Conservation (phyloP, 30 jellyfish, hydroid and myxozoan species). For the Turritopsis dohrnii region DNA sequence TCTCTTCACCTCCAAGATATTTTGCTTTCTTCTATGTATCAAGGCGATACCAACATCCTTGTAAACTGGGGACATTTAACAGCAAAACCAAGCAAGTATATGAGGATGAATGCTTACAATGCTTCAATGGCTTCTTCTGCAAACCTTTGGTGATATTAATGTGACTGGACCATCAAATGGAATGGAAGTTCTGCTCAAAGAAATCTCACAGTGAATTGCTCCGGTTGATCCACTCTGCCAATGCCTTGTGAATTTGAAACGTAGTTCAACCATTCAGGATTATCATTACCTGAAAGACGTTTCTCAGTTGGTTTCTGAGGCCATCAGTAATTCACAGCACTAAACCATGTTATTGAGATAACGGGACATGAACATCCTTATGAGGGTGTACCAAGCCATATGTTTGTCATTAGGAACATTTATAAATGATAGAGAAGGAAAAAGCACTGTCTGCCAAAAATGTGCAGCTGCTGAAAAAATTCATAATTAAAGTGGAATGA, state of each 20-base stretch:
- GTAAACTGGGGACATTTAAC: constrained; percentile 87
- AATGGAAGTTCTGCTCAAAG: constrained; percentile 67
- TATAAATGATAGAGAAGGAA: constrained; percentile 62
- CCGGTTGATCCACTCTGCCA: constrained; percentile 71
- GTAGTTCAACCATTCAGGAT: constrained; percentile 64
- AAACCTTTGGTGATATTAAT: constrained; percentile 60
- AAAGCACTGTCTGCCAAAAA: constrained; percentile 51
- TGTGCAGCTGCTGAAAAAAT: constrained; percentile 84
- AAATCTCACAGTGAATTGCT: constrained; percentile 72
- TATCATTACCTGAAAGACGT: constrained; percentile 67
- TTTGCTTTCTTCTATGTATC: too few relatives aligned
- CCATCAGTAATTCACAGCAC: constrained; percentile 48
- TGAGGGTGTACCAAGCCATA: constrained; percentile 64
- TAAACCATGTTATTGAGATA: constrained; percentile 22
- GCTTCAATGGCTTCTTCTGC: constrained; percentile 81
- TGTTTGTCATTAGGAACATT: constrained; percentile 76
- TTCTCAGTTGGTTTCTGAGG: constrained; percentile 94
- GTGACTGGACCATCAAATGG: constrained; percentile 91
- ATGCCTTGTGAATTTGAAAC: constrained; percentile 73
- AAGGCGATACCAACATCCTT: constrained; percentile 61
- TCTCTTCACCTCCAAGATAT: too few relatives aligned
- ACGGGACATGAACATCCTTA: constrained; percentile 40
- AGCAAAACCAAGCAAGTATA: constrained; percentile 59
- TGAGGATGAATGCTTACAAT: constrained; percentile 55
- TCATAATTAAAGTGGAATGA: constrained; percentile 82